Conservation (phyloP, 2,797 vertebrate genomes). For the Helicolenus hilgendorfi region DNA sequence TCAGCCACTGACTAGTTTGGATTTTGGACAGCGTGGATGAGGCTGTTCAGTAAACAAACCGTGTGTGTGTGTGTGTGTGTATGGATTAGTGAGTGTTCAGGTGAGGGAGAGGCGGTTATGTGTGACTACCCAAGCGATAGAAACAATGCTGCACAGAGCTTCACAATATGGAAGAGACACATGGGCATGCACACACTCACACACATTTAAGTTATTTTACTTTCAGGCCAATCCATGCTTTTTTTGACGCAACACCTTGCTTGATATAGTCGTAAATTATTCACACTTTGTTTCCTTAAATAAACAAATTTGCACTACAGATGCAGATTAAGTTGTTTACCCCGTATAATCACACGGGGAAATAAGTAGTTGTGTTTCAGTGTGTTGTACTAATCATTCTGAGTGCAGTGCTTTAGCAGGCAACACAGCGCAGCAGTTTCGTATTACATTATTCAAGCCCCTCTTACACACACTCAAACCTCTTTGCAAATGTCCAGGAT, state of each 20-base stretch:
- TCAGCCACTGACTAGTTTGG: constrained; percentile 29
- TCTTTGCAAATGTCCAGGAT: constrained; percentile 43
- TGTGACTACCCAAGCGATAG: neutral
- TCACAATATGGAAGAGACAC: neutral
- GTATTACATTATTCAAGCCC: constrained; percentile 65
- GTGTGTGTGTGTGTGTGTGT: neutral
- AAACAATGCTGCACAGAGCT: neutral
- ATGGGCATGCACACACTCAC: neutral
- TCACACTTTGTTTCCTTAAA: constrained; percentile 51
- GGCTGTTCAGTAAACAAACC: constrained; percentile 5
- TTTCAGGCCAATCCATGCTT: neutral
- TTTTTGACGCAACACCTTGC: constrained; percentile 30
- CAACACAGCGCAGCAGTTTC: constrained; percentile 52
- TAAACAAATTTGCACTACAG: constrained; percentile 40
- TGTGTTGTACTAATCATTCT: constrained; percentile 77
- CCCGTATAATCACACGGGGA: constrained; percentile 48
- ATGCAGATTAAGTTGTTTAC: constrained; percentile 71
- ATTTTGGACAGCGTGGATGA: neutral
- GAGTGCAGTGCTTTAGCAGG: constrained; percentile 58
- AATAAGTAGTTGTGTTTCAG: constrained; percentile 61
- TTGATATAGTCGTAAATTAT: constrained; percentile 55
- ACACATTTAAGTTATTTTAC: neutral
- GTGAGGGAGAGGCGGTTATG: neutral
- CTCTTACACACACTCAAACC: constrained; percentile 9
- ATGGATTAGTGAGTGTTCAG: neutral